Conservation (phyloP, 1,140 invertebrate genomes). For the Ceratoteleas bidentatus region DNA sequence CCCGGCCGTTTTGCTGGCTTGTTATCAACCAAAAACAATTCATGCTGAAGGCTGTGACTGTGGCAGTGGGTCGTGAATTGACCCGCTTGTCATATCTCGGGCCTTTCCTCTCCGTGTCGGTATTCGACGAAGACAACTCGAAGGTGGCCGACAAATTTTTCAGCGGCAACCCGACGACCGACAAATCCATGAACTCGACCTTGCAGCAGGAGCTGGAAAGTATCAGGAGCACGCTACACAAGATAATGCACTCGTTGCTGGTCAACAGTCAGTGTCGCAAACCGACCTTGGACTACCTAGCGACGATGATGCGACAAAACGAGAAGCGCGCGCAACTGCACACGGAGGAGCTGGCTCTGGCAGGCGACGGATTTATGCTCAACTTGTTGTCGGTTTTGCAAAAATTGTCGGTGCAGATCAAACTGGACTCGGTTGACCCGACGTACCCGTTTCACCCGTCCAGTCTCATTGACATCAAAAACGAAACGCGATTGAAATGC, state of each 20-base stretch:
- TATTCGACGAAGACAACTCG: conserved; percentile 96
- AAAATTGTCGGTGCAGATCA: conserved; percentile 91
- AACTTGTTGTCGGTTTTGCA: conserved; percentile 96
- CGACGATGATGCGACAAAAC: conserved; percentile 89
- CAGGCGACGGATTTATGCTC: conserved; percentile 96
- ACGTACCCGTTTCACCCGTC: conserved; percentile 93
- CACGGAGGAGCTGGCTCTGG: conserved; percentile 91
- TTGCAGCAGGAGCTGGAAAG: conserved; percentile 88
- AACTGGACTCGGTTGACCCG: conserved; percentile 91
- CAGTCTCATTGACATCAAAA: conserved; percentile 88
- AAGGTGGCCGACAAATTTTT: conserved; percentile 88
- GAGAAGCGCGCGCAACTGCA: conserved; percentile 94
- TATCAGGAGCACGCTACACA: conserved; percentile 87
- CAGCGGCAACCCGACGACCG: conserved; percentile 81
- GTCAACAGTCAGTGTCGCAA: conserved; percentile 89
- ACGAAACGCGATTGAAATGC: conserved; percentile 92
- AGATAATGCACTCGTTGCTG: conserved; percentile 91
- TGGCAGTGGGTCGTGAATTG: conserved; percentile 90
- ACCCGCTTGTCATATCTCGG: conserved; percentile 92
- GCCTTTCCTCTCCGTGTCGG: conserved; percentile 93
- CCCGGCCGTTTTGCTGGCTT: conserved; percentile 89
- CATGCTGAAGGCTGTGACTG: conserved; percentile 86
- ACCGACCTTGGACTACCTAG: conserved; percentile 89
- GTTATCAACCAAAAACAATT: conserved; percentile 89
- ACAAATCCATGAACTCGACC: conserved; percentile 84